Percentiles rank a stretch among this genome's conserved stretches.
Evolutionary conservation across 2,888 invertebrate genomes (phyloP).

Genomic region (Conomelus anceps): DNA sequence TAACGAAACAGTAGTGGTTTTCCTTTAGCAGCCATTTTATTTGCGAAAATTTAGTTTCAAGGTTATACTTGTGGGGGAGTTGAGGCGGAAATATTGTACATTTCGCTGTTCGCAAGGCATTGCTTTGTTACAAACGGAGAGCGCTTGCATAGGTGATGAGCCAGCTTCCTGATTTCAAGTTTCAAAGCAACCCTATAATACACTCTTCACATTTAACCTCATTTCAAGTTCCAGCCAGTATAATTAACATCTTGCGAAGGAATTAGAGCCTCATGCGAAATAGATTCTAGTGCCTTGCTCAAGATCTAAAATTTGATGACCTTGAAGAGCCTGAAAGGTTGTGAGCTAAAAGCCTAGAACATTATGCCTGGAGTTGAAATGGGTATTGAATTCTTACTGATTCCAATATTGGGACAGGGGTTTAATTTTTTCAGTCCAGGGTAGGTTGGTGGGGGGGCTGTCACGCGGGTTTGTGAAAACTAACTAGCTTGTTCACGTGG

Average conservation of each 20-base stretch:
- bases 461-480: too few relatives aligned
- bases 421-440: too few relatives aligned
- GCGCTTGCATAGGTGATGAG: neutral
- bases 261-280: neutral
- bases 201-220: neutral
- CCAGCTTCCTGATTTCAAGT: neutral
- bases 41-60: neutral
- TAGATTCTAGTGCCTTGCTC: neutral
- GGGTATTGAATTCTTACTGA: too few relatives aligned
- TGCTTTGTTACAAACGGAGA: neutral
- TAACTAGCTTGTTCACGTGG: too few relatives aligned
- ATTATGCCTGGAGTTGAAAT: neutral
- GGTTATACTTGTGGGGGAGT: neutral
- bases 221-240: neutral
- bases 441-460: too few relatives aligned
- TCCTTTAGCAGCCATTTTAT: neutral
- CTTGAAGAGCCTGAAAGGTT: neutral
- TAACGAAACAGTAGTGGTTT: neutral
- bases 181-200: neutral
- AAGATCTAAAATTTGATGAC: neutral
- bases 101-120: neutral
- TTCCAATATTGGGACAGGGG: too few relatives aligned
- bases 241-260: neutral
- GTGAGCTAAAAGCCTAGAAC: neutral
- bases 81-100: neutral